These are phyloP conservation scores for Lasiommata megera DNA, from an alignment of 2,888 invertebrate genomes.

Conservation along the genomic window DNA sequence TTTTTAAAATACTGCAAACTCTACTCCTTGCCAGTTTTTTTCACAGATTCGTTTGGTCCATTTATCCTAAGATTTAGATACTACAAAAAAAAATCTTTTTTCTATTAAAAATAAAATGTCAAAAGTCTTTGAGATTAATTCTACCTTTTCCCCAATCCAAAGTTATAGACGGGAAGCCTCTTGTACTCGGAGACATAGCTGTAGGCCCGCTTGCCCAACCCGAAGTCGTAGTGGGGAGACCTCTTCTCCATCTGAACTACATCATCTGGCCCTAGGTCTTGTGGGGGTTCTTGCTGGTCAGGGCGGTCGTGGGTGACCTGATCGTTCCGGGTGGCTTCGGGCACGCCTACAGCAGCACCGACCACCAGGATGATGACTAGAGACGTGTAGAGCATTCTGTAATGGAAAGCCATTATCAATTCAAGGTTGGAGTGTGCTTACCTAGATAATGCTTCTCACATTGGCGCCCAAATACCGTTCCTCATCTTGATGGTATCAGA, in stretches of 20 bases:
- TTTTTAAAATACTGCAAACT: too few species aligned
- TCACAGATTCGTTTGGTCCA: too few species aligned
- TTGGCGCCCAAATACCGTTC: too few species aligned
- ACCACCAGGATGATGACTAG: conserved; percentile 56
- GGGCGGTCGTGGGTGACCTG: conserved; percentile 47
- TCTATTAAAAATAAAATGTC: too few species aligned
- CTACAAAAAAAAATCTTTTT: too few species aligned
- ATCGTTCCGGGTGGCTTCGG: conserved; percentile 56
- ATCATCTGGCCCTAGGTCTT: conserved; percentile 32
- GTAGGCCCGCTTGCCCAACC: conserved; percentile 79
- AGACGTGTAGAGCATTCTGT: conserved; percentile 64
- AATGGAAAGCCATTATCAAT: conserved; percentile 17
- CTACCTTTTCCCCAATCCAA: conserved; percentile 82
- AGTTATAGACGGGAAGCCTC: conserved; percentile 81
- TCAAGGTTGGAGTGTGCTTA: too few species aligned
- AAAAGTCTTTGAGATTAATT: too few species aligned
- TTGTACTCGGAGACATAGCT: conserved; percentile 85
- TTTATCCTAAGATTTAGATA: too few species aligned
- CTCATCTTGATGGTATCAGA: too few species aligned
- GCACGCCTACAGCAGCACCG: conserved; percentile 59
- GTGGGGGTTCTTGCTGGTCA: conserved; percentile 24
- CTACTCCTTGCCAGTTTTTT: too few species aligned
- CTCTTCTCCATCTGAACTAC: conserved; percentile 56
- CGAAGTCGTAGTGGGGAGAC: conserved; percentile 79
- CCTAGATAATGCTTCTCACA: too few species aligned